Base-by-base conservation (phyloP, 2,797 vertebrate genomes). In the Avahi laniger region DNA sequence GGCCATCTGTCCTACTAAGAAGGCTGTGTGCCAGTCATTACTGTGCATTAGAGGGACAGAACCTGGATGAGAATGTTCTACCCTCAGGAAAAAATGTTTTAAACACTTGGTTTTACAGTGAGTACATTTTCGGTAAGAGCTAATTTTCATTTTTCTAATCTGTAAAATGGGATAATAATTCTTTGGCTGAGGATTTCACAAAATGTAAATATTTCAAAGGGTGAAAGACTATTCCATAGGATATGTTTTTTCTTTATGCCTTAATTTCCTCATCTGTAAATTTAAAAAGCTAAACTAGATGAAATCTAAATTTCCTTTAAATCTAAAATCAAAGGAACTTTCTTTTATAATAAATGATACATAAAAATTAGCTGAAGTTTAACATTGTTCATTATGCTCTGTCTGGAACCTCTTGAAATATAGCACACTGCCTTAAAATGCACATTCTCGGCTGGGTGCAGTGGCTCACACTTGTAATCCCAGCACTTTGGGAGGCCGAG, bases 311-410 rank as follows among this genome's bases (percentile, higher is more conserved):
- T 76, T 79, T 54, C 50, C 57, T 92, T 93, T 89, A 87, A 86
- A 92, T 86, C 4, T 54, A 94, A 81, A 81, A 73, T 46, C 26
- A 70, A 8, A 70, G 67, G 13, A 70, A 50, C 54, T 81, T 84
- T 81, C 67, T 63, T 93, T 83, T 69, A 87, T 35, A 46, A 89
- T 50, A 94, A 87, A 48, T 67, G 2, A 48, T 33, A 85, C 17
- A 28, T 61, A 92, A 82, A 92, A 89, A 48, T 82, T 38, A 79
- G 46, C 54, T 67, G 6, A 84, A 81, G 38, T 73, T 48, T 41
- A 89, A 79, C 26, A 80, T 89, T 89, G 28, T 50, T 80, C 59
- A 92, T 91, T 87, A 43, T 92, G 38, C 63, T 96, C 35, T 79
- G 7, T 33, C 28, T 96, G 1, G 20, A 78, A 70, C 46, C 26